Evolutionary conservation across 2,888 invertebrate species (phyloP).

Genomic region (Operophtera brumata): DNA sequence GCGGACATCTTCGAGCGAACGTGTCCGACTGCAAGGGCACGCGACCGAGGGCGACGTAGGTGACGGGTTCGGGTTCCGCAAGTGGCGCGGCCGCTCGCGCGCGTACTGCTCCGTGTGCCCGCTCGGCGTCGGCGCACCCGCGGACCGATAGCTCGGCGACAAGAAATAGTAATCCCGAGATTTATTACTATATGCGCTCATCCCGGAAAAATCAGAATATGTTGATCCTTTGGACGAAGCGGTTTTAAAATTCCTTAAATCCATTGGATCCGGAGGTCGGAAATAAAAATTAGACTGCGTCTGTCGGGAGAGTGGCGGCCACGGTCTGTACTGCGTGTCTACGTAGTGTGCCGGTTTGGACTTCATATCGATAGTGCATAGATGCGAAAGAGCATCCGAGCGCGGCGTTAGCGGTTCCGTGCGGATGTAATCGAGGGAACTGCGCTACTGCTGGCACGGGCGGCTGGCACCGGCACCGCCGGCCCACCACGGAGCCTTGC

Average conservation of each 20-base stretch:
- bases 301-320: constrained; percentile 83
- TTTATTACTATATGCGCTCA: constrained; percentile 76
- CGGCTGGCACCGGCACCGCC: constrained; percentile 50
- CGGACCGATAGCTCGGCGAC: constrained; percentile 85
- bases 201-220: constrained; percentile 75
- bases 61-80: constrained; percentile 48
- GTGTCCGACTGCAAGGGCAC: constrained; percentile 84
- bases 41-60: constrained; percentile 52
- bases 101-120: constrained; percentile 60
- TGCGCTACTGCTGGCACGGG: constrained; percentile 70
- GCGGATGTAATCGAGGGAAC: constrained; percentile 72
- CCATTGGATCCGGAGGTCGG: constrained; percentile 74
- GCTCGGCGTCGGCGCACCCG: constrained; percentile 80
- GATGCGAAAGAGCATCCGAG: constrained; percentile 74
- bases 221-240: constrained; percentile 69
- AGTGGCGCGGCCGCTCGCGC: constrained; percentile 69
- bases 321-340: constrained; percentile 81
- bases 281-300: constrained; percentile 75
- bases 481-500: constrained; percentile 65
- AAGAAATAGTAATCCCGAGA: constrained; percentile 82
- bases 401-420: constrained; percentile 68
- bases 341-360: constrained; percentile 81
- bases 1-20: constrained; percentile 87
- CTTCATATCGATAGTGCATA: constrained; percentile 75
- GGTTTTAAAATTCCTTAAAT: constrained; percentile 72